Conservation (phyloP, 2,797 vertebrate species). For the Heteromormyrus szaboi region DNA sequence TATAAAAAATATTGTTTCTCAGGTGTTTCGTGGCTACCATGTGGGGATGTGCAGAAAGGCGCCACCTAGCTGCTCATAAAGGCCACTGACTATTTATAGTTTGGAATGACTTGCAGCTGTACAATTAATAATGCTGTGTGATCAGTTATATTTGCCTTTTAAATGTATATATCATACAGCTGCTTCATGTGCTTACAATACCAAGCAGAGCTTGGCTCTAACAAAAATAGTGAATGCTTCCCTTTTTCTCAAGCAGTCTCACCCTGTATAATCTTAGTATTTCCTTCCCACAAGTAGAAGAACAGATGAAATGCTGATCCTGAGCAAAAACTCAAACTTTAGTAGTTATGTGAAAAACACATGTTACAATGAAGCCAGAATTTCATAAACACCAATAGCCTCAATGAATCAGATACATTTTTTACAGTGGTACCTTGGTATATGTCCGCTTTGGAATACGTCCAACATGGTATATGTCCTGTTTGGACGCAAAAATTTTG, state of each 20-base stretch:
- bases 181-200: not conserved
- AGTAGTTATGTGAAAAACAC: not conserved
- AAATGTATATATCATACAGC: not conserved
- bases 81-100: not conserved
- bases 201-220: too few relatives aligned
- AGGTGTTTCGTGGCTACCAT: not conserved
- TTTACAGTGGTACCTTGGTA: not conserved
- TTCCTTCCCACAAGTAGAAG: not conserved
- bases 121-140: not conserved
- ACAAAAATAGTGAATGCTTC: not conserved
- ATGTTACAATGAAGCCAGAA: not conserved
- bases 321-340: not conserved
- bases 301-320: not conserved
- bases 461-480: not conserved
- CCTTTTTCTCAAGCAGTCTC: not conserved
- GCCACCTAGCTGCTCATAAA: not conserved
- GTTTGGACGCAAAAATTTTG: too few relatives aligned
- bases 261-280: not conserved
- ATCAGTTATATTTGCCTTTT: not conserved
- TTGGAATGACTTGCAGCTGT: not conserved
- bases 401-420: not conserved
- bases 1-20: not conserved
- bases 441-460: not conserved
- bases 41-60: not conserved
- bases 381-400: not conserved